Evolutionary conservation across 2,888 invertebrate species (phyloP).

Genomic region (Bursaphelenchus okinawaensis): DNA sequence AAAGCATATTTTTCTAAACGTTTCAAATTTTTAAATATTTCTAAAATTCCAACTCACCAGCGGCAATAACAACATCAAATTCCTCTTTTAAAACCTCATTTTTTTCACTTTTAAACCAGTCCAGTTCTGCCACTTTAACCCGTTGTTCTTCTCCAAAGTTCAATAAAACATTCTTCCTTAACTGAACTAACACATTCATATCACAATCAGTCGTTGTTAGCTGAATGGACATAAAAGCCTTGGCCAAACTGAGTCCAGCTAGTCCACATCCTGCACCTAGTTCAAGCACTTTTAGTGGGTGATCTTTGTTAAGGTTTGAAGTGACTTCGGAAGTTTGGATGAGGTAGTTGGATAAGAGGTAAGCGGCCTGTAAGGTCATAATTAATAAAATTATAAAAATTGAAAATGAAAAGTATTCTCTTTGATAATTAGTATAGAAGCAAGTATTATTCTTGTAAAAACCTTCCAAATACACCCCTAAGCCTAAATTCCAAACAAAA

Average conservation of each 20-base stretch:
- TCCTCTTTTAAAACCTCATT: not conserved
- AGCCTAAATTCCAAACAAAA: too few relatives aligned
- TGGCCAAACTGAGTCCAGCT: conserved; percentile 22
- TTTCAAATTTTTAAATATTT: not conserved
- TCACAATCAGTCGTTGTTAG: conserved; percentile 39
- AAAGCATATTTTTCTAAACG: not conserved
- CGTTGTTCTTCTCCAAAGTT: conserved; percentile 16
- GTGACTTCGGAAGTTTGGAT: not conserved
- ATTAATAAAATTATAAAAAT: not conserved
- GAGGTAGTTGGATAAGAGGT: conserved; percentile 14
- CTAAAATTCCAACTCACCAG: conserved; percentile 6
- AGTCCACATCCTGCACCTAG: conserved; percentile 50
- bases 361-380: conserved; percentile 15
- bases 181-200: conserved; percentile 35
- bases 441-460: too few relatives aligned
- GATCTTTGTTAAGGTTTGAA: too few relatives aligned
- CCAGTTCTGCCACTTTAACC: conserved; percentile 12
- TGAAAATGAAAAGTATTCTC: too few relatives aligned
- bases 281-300: conserved; percentile 29
- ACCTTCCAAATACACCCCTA: too few relatives aligned
- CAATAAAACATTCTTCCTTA: conserved; percentile 32
- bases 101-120: conserved; percentile 6
- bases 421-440: too few relatives aligned
- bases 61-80: conserved; percentile 20
- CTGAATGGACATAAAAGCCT: not conserved